Percentiles rank a stretch among this genome's conserved stretches.
Evolutionary conservation across 2,113 vertebrate species (phyloP).

Genomic region (Dinomys branickii): DNA sequence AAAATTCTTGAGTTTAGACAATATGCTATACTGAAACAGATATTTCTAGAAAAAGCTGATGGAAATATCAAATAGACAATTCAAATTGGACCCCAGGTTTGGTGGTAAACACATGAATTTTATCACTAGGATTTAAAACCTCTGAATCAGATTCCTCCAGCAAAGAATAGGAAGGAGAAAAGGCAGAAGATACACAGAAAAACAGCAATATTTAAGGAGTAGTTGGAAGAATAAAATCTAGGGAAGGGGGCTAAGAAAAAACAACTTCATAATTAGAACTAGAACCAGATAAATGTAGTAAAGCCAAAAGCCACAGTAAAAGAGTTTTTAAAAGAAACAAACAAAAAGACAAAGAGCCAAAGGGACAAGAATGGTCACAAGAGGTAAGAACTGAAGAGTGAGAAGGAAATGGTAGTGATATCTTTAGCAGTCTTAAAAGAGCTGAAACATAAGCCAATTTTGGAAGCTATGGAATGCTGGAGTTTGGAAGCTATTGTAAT

Average conservation of each 20-base stretch:
- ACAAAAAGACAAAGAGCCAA: neutral
- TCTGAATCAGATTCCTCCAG: neutral
- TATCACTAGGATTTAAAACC: neutral
- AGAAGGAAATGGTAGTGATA: neutral
- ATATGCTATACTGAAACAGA: conserved; percentile 23
- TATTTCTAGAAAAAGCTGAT: neutral
- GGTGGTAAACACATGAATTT: neutral
- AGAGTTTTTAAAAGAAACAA: neutral
- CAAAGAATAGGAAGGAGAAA: neutral
- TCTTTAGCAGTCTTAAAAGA: neutral
- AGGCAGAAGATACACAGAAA: neutral
- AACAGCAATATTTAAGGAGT: neutral
- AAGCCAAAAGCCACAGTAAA: neutral
- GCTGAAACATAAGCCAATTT: neutral
- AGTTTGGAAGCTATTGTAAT: neutral
- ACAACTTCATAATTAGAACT: neutral
- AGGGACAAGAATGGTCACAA: neutral
- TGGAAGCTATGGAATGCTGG: neutral
- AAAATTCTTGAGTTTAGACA: neutral
- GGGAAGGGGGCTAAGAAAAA: neutral
- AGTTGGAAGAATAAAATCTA: neutral
- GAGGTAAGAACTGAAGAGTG: neutral
- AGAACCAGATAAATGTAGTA: neutral
- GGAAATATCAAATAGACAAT: neutral
- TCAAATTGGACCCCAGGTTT: neutral